phyloP scores from a whole-genome alignment of 2,113 vertebrate genomes.

The Etheostoma cragini region DNA sequence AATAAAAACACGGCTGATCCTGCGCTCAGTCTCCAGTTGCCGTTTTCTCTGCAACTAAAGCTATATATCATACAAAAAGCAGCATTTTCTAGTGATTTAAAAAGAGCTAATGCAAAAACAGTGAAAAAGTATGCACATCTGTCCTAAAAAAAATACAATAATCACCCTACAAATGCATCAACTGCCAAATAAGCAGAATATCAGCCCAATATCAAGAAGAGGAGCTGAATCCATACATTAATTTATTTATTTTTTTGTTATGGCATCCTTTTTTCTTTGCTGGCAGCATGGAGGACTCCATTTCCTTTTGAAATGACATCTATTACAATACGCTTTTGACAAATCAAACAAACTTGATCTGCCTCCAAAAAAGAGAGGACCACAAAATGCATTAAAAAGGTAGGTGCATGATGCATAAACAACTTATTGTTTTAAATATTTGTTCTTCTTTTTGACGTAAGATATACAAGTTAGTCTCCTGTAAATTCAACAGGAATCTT shows the following conservation, averaged over 20 bases:
- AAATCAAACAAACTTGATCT: slow-evolving; percentile 7
- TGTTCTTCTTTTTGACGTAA: slow-evolving; percentile 33
- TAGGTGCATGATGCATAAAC: background rate
- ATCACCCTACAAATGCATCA: background rate
- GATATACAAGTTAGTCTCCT: background rate
- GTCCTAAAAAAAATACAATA: background rate
- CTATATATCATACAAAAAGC: slow-evolving; percentile 26
- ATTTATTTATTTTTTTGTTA: background rate
- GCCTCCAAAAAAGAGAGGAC: slow-evolving; percentile 4
- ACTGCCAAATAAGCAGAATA: background rate
- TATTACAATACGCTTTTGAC: slow-evolving; percentile 5
- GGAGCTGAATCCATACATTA: background rate
- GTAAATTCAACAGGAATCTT: slow-evolving; percentile 9
- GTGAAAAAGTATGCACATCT: background rate
- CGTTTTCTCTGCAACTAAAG: background rate
- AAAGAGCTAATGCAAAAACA: slow-evolving; percentile 18
- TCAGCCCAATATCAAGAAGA: background rate
- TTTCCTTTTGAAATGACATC: background rate
- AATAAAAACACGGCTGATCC: slow-evolving; percentile 1
- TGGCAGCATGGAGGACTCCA: background rate
- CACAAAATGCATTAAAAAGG: background rate
- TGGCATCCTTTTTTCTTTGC: background rate
- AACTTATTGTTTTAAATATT: slow-evolving; percentile 47
- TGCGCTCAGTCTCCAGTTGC: slow-evolving; percentile 19
- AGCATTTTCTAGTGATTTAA: background rate